These are phyloP conservation scores for Theocolax elegans DNA, from an alignment of 1,140 invertebrate species.

Conservation along the genomic window DNA sequence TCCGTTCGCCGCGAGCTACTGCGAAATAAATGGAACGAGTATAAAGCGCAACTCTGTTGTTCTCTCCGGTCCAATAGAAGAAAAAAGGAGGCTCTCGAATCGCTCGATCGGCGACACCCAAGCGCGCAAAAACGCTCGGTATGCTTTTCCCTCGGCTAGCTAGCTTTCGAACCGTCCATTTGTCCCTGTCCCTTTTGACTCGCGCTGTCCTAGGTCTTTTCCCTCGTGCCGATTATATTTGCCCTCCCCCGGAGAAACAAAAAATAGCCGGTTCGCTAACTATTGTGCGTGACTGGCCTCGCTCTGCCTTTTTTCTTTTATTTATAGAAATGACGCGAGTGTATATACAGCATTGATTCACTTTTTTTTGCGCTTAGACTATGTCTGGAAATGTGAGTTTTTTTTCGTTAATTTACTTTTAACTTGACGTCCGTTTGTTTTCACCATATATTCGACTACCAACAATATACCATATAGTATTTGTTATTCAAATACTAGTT, in stretches of 20 bases:
- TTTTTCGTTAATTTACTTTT: too few species aligned
- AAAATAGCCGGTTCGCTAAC: too few species aligned
- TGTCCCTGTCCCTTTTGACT: neutral
- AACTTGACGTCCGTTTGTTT: too few species aligned
- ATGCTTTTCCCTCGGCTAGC: conserved; percentile 46
- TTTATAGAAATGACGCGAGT: too few species aligned
- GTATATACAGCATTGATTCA: too few species aligned
- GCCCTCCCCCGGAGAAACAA: neutral
- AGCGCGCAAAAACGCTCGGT: conserved; percentile 46
- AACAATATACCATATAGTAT: too few species aligned
- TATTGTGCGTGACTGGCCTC: too few species aligned
- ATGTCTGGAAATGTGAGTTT: too few species aligned
- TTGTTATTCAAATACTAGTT: too few species aligned
- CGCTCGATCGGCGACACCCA: conserved; percentile 53
- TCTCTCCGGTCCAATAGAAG: conserved; percentile 45
- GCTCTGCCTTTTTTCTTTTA: too few species aligned
- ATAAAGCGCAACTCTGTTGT: conserved; percentile 57
- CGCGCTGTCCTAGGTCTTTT: conserved; percentile 15
- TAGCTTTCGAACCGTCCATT: conserved; percentile 12
- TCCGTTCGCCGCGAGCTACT: conserved; percentile 53
- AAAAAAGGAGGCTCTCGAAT: conserved; percentile 51
- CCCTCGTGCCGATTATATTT: conserved; percentile 1
- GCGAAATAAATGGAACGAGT: conserved; percentile 60
- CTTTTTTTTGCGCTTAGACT: too few species aligned
- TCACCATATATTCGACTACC: too few species aligned